Base-by-base conservation (phyloP, 92 coral and sea anemone genomes). In the Phenganax marumi region DNA sequence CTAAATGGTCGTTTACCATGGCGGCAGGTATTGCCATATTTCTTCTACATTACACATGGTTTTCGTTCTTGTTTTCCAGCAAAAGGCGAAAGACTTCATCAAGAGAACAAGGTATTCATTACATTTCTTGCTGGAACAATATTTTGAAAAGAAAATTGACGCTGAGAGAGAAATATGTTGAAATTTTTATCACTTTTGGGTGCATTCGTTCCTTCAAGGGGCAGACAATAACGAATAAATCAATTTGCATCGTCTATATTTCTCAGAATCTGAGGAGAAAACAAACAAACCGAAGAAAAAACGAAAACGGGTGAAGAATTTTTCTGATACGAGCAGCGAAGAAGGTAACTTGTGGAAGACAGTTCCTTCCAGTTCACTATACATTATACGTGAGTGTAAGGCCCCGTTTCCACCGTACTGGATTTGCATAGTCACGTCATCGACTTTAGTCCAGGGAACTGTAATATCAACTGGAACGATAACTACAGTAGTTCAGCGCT, bases 271-370 rank as follows among this genome's bases (percentile, higher is more conserved):
- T 47, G 68, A 88, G 50, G 71, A 57, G 50, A 89, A 81, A 52
- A 66, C 78, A 55, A 89, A 88, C 19, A 86, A 86, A 64, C 83
- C 81, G 76, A 8, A 51, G 65, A 88, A 77, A 61, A 88, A 88
- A 62, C 85, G 97, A 72, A 91, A 88, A 54, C 79, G 97, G 75
- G 87, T 83, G 81, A 93, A 90, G 70, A 91, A 91, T 51, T 81
- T 85, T 10, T 86, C 87, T 12, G 80, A 85, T 55, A 92, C 90
- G 23, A 91, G 87, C 60, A 90, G 97, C 83, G 92, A 90, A 26
- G 92, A 93, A 69, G 93, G 90, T 91, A 75, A 85, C 21, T 8
- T 12, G 11, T 19, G 10, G 16, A 9, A 52, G 68, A 13, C 13
- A 39, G 52, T 5, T 2, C 43, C 43, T 33, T 33, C 5, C 43